phyloP scores from a whole-genome alignment of 2,888 invertebrate species.

The Sceliomorpha sp. region DNA sequence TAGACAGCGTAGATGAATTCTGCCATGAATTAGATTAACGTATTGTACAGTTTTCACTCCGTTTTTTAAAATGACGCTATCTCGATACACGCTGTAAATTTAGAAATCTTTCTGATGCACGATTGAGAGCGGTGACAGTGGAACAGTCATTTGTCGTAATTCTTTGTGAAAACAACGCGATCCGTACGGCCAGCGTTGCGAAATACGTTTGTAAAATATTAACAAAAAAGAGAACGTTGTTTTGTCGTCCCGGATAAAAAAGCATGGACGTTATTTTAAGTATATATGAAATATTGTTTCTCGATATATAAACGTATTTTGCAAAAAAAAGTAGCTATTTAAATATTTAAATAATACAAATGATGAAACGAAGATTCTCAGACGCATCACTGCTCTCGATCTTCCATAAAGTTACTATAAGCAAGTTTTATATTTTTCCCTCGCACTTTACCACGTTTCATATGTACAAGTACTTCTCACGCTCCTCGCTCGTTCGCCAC shows the following conservation, averaged over 20 bases:
- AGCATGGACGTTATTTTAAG: too few relatives aligned
- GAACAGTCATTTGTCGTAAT: too few relatives aligned
- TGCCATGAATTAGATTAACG: slow-evolving; percentile 58
- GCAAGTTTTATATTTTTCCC: slow-evolving; percentile 14
- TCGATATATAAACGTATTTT: too few relatives aligned
- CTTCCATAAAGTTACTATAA: slow-evolving; percentile 13
- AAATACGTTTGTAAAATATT: too few relatives aligned
- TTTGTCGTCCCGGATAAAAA: too few relatives aligned
- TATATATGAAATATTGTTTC: too few relatives aligned
- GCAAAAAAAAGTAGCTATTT: too few relatives aligned
- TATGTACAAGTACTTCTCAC: slow-evolving; percentile 25
- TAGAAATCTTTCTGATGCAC: slow-evolving; percentile 44
- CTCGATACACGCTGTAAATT: slow-evolving; percentile 58
- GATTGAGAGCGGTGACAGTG: slow-evolving; percentile 39
- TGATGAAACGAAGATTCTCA: slow-evolving; percentile 13
- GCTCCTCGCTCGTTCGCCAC: slow-evolving; percentile 40
- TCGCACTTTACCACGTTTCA: slow-evolving; percentile 24
- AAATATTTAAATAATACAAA: neutral
- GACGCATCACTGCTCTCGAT: too few relatives aligned
- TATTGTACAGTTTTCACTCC: slow-evolving; percentile 52
- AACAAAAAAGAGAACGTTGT: too few relatives aligned
- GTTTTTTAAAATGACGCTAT: slow-evolving; percentile 52
- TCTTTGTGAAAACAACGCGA: too few relatives aligned
- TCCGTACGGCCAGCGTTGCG: too few relatives aligned
- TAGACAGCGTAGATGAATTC: slow-evolving; percentile 58